Percentiles rank a stretch among this genome's conserved stretches.
phyloP scores from a whole-genome alignment of 2,888 invertebrate genomes.

The Ashinkailepas kermadecensis region DNA sequence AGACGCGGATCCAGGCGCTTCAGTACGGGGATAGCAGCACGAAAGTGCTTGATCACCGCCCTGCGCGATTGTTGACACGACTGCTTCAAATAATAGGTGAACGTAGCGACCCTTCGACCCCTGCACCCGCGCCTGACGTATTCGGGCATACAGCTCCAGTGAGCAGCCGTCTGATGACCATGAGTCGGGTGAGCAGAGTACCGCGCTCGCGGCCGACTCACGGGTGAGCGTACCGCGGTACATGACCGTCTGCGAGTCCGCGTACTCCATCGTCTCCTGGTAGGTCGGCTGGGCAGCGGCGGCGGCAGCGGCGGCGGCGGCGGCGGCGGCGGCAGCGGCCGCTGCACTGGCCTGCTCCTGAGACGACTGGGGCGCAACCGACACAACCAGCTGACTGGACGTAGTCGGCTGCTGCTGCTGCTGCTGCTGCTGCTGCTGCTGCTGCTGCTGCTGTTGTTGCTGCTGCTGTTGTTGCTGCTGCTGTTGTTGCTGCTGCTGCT shows the following conservation, averaged over 20 bases:
- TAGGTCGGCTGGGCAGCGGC: conserved; percentile 23
- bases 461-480: conserved; percentile 24
- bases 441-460: conserved; percentile 24
- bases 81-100: no score
- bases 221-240: conserved; percentile 13
- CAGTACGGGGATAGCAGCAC: no score
- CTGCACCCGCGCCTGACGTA: no score
- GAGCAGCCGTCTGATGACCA: no score
- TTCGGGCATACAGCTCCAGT: no score
- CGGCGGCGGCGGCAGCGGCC: conserved; percentile 21
- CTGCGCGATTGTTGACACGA: no score
- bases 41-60: no score
- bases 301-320: conserved; percentile 25
- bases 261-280: conserved; percentile 10
- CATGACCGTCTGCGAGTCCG: conserved; percentile 18
- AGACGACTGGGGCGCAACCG: conserved; percentile 29
- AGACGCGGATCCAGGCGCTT: no score
- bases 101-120: no score
- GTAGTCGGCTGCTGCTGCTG: conserved; percentile 27
- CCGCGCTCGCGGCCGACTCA: not conserved
- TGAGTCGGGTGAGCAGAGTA: no score
- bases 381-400: conserved; percentile 32
- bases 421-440: conserved; percentile 18
- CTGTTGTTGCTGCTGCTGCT: conserved; percentile 18
- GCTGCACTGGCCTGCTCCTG: conserved; percentile 31